Percentiles rank a stretch among this genome's conserved stretches.
Evolutionary conservation across 1,140 invertebrate species (phyloP).

Genomic region (Papilio machaon): DNA sequence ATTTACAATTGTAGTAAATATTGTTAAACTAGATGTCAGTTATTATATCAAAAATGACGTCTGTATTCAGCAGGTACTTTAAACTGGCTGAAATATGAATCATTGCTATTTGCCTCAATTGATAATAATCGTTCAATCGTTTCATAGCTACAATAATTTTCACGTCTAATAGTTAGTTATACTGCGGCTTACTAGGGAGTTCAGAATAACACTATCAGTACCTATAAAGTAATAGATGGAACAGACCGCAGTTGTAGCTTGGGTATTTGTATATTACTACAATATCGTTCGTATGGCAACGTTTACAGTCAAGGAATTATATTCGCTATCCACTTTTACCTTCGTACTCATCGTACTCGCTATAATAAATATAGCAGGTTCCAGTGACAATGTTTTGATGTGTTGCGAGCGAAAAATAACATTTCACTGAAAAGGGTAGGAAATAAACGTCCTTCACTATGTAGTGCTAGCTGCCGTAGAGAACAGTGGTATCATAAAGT

Average conservation of each 20-base stretch:
- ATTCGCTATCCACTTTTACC: neutral
- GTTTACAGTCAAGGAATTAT: neutral
- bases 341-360: too few species aligned
- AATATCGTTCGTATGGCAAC: neutral
- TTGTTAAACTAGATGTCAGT: too few species aligned
- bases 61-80: too few species aligned
- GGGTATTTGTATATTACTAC: neutral
- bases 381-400: too few species aligned
- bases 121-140: too few species aligned
- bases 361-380: too few species aligned
- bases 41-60: too few species aligned
- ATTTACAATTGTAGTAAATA: too few species aligned
- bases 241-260: neutral
- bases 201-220: neutral
- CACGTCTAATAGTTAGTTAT: too few species aligned
- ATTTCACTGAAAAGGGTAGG: neutral
- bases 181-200: neutral
- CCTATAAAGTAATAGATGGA: neutral
- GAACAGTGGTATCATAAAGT: slow-evolving; percentile 6
- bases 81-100: too few species aligned
- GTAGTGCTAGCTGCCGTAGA: neutral
- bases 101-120: too few species aligned
- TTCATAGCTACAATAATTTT: too few species aligned
- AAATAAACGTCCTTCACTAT: neutral
- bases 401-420: neutral